Percentiles rank a stretch among this genome's conserved stretches.
Conservation (phyloP, 2,888 invertebrate genomes). For the Chloroclysta siterata region DNA sequence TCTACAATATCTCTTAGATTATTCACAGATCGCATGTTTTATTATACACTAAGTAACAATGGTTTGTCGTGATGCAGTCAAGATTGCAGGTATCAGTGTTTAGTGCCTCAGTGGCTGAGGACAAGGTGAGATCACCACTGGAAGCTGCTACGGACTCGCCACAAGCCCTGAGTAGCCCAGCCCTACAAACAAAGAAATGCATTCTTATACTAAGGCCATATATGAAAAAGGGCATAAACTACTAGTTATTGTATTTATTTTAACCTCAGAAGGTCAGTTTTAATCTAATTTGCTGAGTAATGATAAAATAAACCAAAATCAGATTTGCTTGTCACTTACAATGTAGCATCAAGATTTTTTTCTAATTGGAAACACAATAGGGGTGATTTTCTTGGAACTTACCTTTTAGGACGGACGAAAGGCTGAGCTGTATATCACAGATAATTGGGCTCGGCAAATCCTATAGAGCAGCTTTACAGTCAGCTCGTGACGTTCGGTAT, state of each 20-base stretch:
- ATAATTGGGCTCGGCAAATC: slow-evolving; percentile 85
- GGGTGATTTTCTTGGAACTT: slow-evolving; percentile 28
- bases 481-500: slow-evolving; percentile 80
- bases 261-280: slow-evolving; percentile 3
- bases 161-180: slow-evolving; percentile 88
- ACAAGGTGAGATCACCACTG: slow-evolving; percentile 83
- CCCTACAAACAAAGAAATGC: slow-evolving; percentile 71
- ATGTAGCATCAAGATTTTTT: not conserved
- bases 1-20: slow-evolving; percentile 85
- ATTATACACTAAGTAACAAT: slow-evolving; percentile 87
- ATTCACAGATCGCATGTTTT: slow-evolving; percentile 90
- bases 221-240: slow-evolving; percentile 26
- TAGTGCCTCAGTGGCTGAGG: slow-evolving; percentile 81
- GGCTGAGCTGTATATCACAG: slow-evolving; percentile 86
- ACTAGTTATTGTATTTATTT: not conserved
- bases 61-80: slow-evolving; percentile 86
- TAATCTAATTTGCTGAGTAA: slow-evolving; percentile 14
- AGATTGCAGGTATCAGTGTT: slow-evolving; percentile 87
- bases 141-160: slow-evolving; percentile 84
- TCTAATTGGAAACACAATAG: slow-evolving; percentile 16
- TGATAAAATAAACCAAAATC: not conserved
- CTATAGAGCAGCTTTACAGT: slow-evolving; percentile 80
- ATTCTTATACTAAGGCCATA: slow-evolving; percentile 29
- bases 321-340: not conserved
- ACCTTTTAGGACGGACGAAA: slow-evolving; percentile 86